These are phyloP conservation scores for Heterotilapia buettikoferi DNA, from an alignment of 2,113 vertebrate genomes.

Conservation along the genomic window DNA sequence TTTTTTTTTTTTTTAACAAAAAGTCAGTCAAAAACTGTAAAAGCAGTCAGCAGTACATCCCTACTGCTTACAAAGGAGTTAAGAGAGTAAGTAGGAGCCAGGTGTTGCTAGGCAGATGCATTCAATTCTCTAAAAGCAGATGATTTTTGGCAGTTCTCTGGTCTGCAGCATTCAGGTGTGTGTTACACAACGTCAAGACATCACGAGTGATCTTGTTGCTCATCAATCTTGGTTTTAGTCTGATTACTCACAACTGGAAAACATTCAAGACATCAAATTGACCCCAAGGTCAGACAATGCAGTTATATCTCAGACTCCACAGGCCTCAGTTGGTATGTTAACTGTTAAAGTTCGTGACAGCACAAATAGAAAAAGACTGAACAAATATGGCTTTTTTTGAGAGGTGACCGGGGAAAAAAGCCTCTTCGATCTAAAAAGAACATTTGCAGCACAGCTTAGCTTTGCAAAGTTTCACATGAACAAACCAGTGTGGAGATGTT, in stretches of 20 bases:
- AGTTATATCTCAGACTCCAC: background rate
- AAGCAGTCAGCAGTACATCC: background rate
- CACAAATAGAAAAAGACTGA: background rate
- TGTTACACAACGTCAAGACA: background rate
- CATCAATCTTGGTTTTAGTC: background rate
- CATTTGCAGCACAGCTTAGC: background rate
- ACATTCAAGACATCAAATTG: background rate
- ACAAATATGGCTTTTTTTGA: background rate
- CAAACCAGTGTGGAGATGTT: background rate
- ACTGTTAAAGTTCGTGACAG: background rate
- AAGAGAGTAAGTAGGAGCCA: background rate
- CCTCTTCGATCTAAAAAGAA: background rate
- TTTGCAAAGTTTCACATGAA: background rate
- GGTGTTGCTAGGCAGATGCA: background rate
- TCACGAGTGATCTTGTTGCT: background rate
- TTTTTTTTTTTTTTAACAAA: background rate
- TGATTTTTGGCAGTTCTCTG: background rate
- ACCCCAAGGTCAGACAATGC: background rate
- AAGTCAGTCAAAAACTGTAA: background rate
- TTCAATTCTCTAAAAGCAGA: background rate
- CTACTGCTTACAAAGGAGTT: background rate
- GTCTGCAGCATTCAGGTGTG: background rate
- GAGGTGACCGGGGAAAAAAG: background rate
- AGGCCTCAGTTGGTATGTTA: background rate
- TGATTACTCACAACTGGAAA: background rate